Base-by-base conservation (phyloP, 2,797 vertebrate species). In the Parambassis ranga region DNA sequence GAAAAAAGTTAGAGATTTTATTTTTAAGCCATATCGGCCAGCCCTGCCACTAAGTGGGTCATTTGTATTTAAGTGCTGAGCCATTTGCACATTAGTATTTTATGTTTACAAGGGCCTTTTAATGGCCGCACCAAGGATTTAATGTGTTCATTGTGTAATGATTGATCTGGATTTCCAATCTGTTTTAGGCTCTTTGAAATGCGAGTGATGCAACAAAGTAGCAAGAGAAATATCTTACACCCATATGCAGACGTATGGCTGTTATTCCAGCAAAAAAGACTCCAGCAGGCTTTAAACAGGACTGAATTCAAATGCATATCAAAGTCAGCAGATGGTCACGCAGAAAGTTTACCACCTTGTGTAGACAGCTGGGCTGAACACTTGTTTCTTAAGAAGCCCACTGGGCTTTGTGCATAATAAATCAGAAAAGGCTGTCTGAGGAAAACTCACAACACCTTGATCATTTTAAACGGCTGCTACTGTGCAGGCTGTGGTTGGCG, bases 371-470 rank as follows among this genome's bases (percentile, higher is more conserved):
- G 58, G 5, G 14, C 22, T 6, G 46, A 41, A 13, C 14, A 38
- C 31, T 44, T 36, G 28, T 47, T 53, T 47, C 32, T 32, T n/a
- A 1, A 35, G 22, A 39, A 41, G 42, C 14, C 51, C 28, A 38
- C 15, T 28, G 35, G 50, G 47, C 44, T 36, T 31, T 15, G 24
- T 52, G 28, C 32, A 65, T 58, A 42, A 50, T 26, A 18, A 26
- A 64, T 33, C 35, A 41, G 14, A 49, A 30, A 2, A 22, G 36
- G 37, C 32, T 16, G 32, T 64, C 16, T 50, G 44, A 26, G 26
- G 50, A 10, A 47, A 48, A 41, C 22, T 62, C 15, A 37, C 10
- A 2, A 1, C 26, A 32, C 47, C 71, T 68, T 49, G 48, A 71
- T 53, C 24, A 27, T 53, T 60, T 50, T 19, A 37, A 68, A 69